Evolutionary conservation across 2,113 vertebrate species (phyloP).

Genomic region (Gymnocephalus cernua): DNA sequence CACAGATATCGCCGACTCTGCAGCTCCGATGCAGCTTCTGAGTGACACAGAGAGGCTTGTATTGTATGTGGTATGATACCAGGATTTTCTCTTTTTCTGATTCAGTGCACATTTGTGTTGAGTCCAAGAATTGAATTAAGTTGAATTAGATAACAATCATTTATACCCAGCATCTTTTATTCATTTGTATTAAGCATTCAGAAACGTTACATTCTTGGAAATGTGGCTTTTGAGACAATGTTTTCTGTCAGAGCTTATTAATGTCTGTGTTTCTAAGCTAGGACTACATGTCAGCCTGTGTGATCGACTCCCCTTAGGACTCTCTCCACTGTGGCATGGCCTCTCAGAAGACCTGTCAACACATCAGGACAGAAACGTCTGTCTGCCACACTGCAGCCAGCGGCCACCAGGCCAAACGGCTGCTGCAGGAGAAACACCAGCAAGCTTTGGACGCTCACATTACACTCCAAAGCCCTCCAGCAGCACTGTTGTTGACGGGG

Average conservation of each 20-base stretch:
- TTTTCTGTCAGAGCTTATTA: conserved; percentile 28
- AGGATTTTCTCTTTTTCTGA: neutral
- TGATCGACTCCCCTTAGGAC: conserved; percentile 35
- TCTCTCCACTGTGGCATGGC: conserved; percentile 11
- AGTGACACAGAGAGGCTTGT: neutral
- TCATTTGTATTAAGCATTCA: neutral
- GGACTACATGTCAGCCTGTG: conserved; percentile 41
- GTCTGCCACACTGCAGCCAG: conserved; percentile 23
- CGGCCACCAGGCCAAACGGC: neutral
- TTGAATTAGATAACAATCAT: neutral
- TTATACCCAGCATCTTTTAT: neutral
- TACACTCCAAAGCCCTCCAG: conserved; percentile 17
- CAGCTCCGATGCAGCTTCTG: neutral
- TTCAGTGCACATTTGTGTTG: conserved; percentile 11
- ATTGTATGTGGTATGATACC: neutral
- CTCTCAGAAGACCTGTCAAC: conserved; percentile 55
- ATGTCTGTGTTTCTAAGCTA: conserved; percentile 5
- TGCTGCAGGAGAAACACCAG: conserved; percentile 22
- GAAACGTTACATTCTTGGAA: neutral
- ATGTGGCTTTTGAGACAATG: neutral
- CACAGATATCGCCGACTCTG: neutral
- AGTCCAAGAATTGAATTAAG: neutral
- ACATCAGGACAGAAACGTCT: conserved; percentile 13
- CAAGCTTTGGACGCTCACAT: neutral
- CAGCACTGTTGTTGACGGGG: neutral